Evolutionary conservation across 2,113 vertebrate genomes (phyloP).

Genomic region (Protobothrops mucrosquamatus): DNA sequence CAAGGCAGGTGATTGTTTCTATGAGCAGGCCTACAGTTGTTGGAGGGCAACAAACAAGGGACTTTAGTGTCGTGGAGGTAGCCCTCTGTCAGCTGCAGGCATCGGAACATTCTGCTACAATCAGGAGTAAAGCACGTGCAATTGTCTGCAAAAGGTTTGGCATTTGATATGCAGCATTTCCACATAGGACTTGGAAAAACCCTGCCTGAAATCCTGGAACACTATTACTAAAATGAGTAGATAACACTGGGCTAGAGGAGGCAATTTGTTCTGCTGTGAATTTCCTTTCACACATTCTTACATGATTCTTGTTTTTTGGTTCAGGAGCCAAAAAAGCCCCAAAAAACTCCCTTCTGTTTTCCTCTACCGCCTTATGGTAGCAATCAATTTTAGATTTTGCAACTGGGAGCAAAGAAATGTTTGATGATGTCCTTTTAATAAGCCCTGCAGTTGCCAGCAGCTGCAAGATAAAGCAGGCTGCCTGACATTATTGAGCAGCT

Average conservation of each 20-base stretch:
- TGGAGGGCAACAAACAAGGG: background rate
- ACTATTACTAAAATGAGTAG: background rate
- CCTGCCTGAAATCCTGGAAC: background rate
- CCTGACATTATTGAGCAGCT: background rate
- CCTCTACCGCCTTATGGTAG: background rate
- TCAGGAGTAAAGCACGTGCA: background rate
- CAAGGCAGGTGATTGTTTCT: background rate
- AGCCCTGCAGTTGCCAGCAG: background rate
- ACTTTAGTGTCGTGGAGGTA: background rate
- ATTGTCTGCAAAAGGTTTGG: background rate
- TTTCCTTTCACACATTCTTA: background rate
- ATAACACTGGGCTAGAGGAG: background rate
- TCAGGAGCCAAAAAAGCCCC: background rate
- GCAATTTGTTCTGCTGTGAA: background rate
- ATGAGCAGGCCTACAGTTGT: background rate
- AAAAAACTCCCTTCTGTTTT: background rate
- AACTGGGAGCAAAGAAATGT: background rate
- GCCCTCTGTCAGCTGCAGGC: background rate
- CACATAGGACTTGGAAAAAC: background rate
- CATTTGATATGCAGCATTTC: background rate
- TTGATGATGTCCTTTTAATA: background rate
- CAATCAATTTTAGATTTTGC: background rate
- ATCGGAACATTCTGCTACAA: background rate
- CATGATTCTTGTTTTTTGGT: background rate
- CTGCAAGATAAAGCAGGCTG: background rate